These are phyloP conservation scores for Spheniscus humboldti DNA, from an alignment of 2,797 vertebrate species.

Conservation along the genomic window DNA sequence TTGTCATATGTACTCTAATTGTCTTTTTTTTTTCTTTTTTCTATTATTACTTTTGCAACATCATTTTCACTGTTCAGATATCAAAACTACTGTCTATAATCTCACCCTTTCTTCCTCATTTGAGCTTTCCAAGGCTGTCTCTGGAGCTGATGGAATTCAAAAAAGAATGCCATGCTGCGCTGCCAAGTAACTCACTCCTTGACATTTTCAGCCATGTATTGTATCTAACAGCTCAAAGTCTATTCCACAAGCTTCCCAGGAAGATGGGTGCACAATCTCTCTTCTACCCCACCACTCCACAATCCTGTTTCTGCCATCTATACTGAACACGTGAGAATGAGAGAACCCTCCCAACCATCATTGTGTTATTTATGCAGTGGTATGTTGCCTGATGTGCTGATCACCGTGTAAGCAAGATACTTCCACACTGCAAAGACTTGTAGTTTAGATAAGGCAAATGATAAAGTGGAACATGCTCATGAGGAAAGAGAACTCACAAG, in stretches of 20 bases:
- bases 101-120: neutral
- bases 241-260: neutral
- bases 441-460: neutral
- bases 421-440: neutral
- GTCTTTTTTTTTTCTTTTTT: neutral
- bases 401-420: neutral
- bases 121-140: neutral
- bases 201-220: neutral
- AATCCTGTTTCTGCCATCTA: neutral
- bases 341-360: neutral
- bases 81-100: neutral
- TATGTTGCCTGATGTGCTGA: neutral
- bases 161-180: neutral
- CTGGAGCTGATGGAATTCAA: neutral
- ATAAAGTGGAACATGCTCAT: neutral
- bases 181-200: neutral
- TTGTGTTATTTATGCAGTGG: neutral
- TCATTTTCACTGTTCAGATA: neutral
- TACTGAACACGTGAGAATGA: neutral
- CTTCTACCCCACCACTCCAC: neutral
- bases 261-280: neutral
- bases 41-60: neutral
- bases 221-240: neutral
- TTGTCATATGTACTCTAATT: neutral
- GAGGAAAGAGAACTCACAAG: neutral